A percentile compares a stretch with the other conserved stretches of the same genome.
Conservation (phyloP, 2,888 invertebrate genomes). For the Drosophila prolongata region DNA sequence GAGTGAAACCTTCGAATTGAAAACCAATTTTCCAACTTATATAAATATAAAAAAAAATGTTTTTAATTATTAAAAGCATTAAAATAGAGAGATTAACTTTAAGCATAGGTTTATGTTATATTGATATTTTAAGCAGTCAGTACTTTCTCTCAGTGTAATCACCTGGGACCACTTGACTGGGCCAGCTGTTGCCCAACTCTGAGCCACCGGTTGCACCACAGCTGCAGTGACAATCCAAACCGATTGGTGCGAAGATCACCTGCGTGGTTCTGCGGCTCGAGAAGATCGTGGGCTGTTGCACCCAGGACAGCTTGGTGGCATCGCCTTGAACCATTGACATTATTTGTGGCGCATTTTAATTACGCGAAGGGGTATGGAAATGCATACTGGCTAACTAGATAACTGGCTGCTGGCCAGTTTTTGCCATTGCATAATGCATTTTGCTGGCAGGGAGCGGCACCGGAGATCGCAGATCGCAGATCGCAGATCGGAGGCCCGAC, state of each 20-base stretch:
- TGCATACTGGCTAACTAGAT: constrained; percentile 10
- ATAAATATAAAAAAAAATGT: no score
- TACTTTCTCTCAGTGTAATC: constrained; percentile 19
- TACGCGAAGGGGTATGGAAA: constrained; percentile 33
- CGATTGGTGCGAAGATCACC: constrained; percentile 30
- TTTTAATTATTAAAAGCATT: no score
- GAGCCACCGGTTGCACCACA: constrained; percentile 38
- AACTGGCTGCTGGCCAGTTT: constrained; percentile 30
- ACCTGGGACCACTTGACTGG: constrained; percentile 43
- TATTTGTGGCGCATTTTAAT: constrained; percentile 62
- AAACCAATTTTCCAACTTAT: no score
- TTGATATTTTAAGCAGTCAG: no score
- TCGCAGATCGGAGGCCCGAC: constrained; percentile 31
- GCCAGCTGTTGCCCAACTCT: constrained; percentile 50
- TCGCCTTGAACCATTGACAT: constrained; percentile 72
- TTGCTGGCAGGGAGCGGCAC: constrained; percentile 22
- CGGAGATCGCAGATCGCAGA: constrained; percentile 13
- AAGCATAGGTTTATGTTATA: no score
- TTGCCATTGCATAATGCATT: constrained; percentile 56
- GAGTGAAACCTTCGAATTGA: no score
- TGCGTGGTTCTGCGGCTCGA: constrained; percentile 34
- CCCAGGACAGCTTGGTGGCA: constrained; percentile 37
- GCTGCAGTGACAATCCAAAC: constrained; percentile 48
- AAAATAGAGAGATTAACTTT: no score
- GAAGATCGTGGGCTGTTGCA: constrained; percentile 22